Evolutionary conservation across 2,888 invertebrate genomes (phyloP), one percentile per base, ranked within the genome.

Genomic region (Crepidodera aurea): DNA sequence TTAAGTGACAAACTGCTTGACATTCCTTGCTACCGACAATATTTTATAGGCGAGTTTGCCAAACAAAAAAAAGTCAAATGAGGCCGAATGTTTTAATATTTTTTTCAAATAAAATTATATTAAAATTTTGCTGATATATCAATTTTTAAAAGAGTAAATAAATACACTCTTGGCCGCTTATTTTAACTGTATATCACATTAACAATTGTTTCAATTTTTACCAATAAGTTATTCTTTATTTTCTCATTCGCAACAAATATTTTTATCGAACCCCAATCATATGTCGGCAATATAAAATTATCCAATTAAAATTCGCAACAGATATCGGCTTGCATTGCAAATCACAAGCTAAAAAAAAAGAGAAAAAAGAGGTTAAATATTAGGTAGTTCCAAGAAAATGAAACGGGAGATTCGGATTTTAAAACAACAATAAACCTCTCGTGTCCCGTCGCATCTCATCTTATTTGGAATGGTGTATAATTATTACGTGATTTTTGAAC

Each of bases 401-500:
- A 37, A 55, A 37, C 46, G 13, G 48, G 48, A 56, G 34, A 56
- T 37, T 34, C 44, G 48, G 29, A 46, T 16, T 46, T 34, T 13
- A 56, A 56, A 48, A 32, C 27, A 29, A 37, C 12, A 37, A 40
- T 37, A 1, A 27, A 22, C 48, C 37, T 19, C 18, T 48, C 56
- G 7, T 57, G 34, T 60, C 46, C 32, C 37, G 13, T 13, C 12
- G 13, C 61, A 27, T 42, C 34, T 40, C 39, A 48, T 60, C 46
- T 60, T 48, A 60, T 59, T 59, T 51, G 51, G 48, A 5, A 18
- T 7, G 15, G 46, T 18, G 48, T 62, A 55, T 67, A 67, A 67
- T 65, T 67, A 64, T 59, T 54, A 61, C 54, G 51, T 54, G 56
- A 64, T 62, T 65, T 67, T 67, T 51, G 62, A 54, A 65, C 65